These are phyloP conservation scores for Hanleya hanleyi DNA, from an alignment of 2,888 invertebrate genomes.

Conservation along the genomic window DNA sequence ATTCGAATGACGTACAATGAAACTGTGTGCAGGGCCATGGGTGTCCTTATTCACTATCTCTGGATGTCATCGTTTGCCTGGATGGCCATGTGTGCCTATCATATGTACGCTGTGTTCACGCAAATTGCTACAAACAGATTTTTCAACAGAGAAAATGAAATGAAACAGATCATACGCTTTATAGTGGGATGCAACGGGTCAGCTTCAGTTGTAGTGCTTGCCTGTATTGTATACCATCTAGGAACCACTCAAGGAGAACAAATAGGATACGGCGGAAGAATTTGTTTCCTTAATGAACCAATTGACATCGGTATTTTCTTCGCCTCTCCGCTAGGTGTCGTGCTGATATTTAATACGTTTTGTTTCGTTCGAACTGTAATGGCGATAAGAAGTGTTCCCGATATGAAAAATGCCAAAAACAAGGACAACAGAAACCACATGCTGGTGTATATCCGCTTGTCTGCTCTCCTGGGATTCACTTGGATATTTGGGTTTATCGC, in stretches of 20 bases:
- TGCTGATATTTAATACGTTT: slow-evolving; percentile 4
- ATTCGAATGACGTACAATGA: neutral
- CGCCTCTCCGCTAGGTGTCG: slow-evolving; percentile 12
- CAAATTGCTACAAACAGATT: neutral
- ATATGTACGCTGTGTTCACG: slow-evolving; percentile 4
- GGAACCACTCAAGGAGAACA: neutral
- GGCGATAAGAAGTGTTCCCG: neutral
- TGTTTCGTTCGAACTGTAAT: slow-evolving; percentile 15
- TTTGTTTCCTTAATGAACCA: slow-evolving; percentile 15
- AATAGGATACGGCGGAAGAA: slow-evolving; percentile 18
- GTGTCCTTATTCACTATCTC: slow-evolving; percentile 6
- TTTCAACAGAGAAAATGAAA: neutral
- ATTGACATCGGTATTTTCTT: slow-evolving; percentile 15
- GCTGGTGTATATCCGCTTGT: slow-evolving; percentile 14
- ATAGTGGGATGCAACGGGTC: neutral
- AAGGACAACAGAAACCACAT: slow-evolving; percentile 3
- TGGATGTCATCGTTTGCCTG: slow-evolving; percentile 7
- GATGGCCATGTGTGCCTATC: slow-evolving; percentile 3
- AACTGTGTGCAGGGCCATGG: neutral
- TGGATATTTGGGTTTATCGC: slow-evolving; percentile 22
- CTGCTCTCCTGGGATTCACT: slow-evolving; percentile 17
- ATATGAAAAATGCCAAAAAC: slow-evolving; percentile 2
- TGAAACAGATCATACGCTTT: neutral
- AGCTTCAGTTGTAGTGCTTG: neutral
- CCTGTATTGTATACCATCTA: neutral